These are phyloP conservation scores for Salarias fasciatus DNA, from an alignment of 2,797 vertebrate species.

Conservation along the genomic window DNA sequence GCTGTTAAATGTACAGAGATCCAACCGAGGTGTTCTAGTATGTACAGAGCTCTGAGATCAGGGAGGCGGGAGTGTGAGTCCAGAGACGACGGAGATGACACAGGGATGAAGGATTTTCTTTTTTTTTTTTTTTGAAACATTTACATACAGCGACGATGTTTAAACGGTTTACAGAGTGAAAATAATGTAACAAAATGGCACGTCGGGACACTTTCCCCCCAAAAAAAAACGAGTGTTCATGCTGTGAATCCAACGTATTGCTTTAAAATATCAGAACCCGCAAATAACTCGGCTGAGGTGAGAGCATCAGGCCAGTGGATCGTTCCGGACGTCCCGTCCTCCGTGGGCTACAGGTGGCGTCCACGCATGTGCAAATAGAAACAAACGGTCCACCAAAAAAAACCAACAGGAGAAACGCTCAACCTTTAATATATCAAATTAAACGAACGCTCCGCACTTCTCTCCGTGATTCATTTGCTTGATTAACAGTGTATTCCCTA, in stretches of 20 bases:
- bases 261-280: constrained; percentile 61
- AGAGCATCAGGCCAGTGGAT: constrained; percentile 25
- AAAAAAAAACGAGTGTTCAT: constrained; percentile 25
- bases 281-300: constrained; percentile 59
- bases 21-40: constrained; percentile 42
- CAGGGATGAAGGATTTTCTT: background rate
- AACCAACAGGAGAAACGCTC: constrained; percentile 41
- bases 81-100: constrained; percentile 5
- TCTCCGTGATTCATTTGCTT: constrained; percentile 13
- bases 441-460: too few relatives aligned
- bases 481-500: constrained; percentile 63
- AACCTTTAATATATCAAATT: constrained; percentile 18
- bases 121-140: too few relatives aligned
- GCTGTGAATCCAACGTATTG: constrained; percentile 67
- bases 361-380: constrained; percentile 66
- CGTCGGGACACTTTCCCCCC: background rate
- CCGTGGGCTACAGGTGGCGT: constrained; percentile 52
- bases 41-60: constrained; percentile 63
- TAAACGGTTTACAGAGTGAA: background rate
- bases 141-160: constrained; percentile 23
- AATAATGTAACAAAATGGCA: constrained; percentile 28
- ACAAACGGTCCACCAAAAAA: constrained; percentile 44
- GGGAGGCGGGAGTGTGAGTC: too few relatives aligned
- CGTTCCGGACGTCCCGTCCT: constrained; percentile 34
- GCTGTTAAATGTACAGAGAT: constrained; percentile 45